These are phyloP conservation scores for Eudasyphora cyanicolor DNA, from an alignment of 2,888 invertebrate genomes.

Conservation along the genomic window DNA sequence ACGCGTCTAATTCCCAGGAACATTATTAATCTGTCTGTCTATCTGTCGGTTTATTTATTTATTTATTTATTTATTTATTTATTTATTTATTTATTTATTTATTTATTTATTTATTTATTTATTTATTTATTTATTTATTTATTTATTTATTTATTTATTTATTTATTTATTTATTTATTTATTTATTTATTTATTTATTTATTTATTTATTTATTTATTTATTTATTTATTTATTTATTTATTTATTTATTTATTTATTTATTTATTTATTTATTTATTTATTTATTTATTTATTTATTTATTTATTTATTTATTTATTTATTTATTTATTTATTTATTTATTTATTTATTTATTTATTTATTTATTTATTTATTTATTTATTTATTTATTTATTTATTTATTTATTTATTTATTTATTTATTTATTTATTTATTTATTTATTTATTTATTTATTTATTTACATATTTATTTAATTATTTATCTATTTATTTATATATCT, in stretches of 20 bases:
- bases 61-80: too few species aligned
- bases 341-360: slow-evolving; percentile 22
- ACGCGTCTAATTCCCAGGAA: too few species aligned
- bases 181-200: slow-evolving; percentile 7
- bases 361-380: slow-evolving; percentile 26
- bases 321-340: slow-evolving; percentile 24
- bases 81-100: not conserved
- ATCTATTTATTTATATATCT: not conserved
- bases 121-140: slow-evolving; percentile 3
- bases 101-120: slow-evolving; percentile 3
- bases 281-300: slow-evolving; percentile 22
- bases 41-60: too few species aligned
- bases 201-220: slow-evolving; percentile 3
- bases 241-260: slow-evolving; percentile 31
- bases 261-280: slow-evolving; percentile 24
- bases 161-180: slow-evolving; percentile 7
- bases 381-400: slow-evolving; percentile 24
- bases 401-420: slow-evolving; percentile 22
- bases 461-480: not conserved
- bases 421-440: slow-evolving; percentile 24
- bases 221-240: slow-evolving; percentile 7
- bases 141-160: slow-evolving; percentile 3
- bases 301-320: slow-evolving; percentile 26
- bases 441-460: slow-evolving; percentile 18
- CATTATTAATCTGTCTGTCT: too few species aligned